These are phyloP conservation scores for Rhodeus uyekii DNA, from an alignment of 2,797 vertebrate species.

Conservation along the genomic window DNA sequence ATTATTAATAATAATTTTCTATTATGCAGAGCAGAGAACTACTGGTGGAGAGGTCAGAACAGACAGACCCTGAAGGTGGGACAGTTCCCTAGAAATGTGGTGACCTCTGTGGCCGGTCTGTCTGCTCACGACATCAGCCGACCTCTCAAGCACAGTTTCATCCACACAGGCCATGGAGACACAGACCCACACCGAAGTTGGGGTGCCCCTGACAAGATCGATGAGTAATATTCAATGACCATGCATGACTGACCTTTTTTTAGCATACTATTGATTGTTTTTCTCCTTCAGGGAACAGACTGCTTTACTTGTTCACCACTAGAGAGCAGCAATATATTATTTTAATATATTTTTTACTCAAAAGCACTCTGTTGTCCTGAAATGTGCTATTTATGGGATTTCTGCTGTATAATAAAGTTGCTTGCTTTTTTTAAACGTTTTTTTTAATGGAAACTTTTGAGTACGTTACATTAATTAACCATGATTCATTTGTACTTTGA, in stretches of 20 bases:
- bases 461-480: neutral
- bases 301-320: slow-evolving; percentile 53
- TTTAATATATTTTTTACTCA: neutral
- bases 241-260: neutral
- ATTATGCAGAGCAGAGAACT: slow-evolving; percentile 90
- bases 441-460: neutral
- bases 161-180: slow-evolving; percentile 98
- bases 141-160: slow-evolving; percentile 98
- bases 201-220: slow-evolving; percentile 96
- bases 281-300: neutral
- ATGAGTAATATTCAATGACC: slow-evolving; percentile 81
- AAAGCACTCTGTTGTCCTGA: neutral
- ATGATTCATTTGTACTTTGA: neutral
- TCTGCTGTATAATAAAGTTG: neutral
- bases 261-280: neutral
- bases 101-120: slow-evolving; percentile 93
- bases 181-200: slow-evolving; percentile 95
- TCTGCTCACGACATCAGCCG: slow-evolving; percentile 98
- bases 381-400: neutral
- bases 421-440: neutral
- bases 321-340: slow-evolving; percentile 60
- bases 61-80: slow-evolving; percentile 89
- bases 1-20: too few relatives aligned
- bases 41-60: slow-evolving; percentile 99
- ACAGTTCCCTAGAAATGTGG: slow-evolving; percentile 95